A percentile compares a stretch with the other conserved stretches of the same genome.
phyloP scores from a whole-genome alignment of 2,797 vertebrate genomes.

The Gymnoscopelus microlampas region DNA sequence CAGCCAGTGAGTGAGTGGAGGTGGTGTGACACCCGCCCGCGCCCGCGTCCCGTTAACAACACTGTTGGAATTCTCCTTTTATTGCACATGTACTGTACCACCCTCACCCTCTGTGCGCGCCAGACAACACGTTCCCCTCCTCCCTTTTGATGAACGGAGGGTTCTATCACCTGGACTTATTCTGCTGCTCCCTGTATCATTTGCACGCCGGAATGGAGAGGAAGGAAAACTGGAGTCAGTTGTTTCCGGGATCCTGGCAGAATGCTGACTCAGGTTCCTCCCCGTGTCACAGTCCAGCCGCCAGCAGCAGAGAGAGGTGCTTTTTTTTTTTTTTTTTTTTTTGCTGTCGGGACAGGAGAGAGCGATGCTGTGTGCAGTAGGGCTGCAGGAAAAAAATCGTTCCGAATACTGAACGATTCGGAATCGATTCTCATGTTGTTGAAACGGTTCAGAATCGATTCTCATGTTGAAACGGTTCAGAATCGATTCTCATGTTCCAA shows the following conservation, averaged over 20 bases:
- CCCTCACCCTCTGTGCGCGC: constrained; percentile 11
- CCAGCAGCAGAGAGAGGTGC: constrained; percentile 37
- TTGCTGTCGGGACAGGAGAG: constrained; percentile 40
- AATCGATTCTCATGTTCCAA: too few species aligned
- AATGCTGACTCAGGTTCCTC: constrained; percentile 80
- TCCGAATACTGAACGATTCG: too few species aligned
- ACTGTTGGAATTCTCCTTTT: too few species aligned
- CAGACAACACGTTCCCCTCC: background rate
- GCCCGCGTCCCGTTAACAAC: too few species aligned
- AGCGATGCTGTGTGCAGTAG: background rate
- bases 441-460: too few species aligned
- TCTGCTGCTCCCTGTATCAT: constrained; percentile 47
- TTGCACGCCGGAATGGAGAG: constrained; percentile 48
- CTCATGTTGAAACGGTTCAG: too few species aligned
- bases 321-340: background rate
- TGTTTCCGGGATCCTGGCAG: constrained; percentile 75
- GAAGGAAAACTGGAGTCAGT: constrained; percentile 80
- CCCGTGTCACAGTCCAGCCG: constrained; percentile 56
- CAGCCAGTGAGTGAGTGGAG: background rate
- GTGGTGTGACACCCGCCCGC: too few species aligned
- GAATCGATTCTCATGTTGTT: too few species aligned
- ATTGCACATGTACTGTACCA: constrained; percentile 2
- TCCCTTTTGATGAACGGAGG: constrained; percentile 18
- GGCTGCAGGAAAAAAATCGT: too few species aligned
- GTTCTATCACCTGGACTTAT: constrained; percentile 39